A percentile compares a stretch with the other conserved stretches of the same genome.
Evolutionary conservation across 2,113 vertebrate genomes (phyloP).

Genomic region (Chloroceryle aenea): DNA sequence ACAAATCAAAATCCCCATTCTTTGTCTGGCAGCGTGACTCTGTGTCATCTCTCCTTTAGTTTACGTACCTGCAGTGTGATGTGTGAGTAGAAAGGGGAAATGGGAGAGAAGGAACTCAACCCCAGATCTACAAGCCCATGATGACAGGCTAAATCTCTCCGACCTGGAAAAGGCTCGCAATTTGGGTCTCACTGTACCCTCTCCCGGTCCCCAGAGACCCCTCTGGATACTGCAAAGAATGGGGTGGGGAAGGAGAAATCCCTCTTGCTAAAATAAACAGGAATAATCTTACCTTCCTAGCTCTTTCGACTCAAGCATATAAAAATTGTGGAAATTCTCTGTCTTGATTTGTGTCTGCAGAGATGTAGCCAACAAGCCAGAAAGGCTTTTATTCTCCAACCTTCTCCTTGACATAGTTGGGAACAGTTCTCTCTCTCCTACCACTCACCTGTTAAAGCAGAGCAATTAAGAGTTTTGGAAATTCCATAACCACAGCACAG

Average conservation of each 20-base stretch:
- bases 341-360: constrained; percentile 83
- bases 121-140: neutral
- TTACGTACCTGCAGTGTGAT: neutral
- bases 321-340: constrained; percentile 85
- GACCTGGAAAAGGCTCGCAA: neutral
- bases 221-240: neutral
- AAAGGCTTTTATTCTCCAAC: constrained; percentile 82
- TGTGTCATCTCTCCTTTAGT: neutral
- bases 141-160: neutral
- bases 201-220: neutral
- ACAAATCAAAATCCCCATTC: neutral
- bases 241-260: neutral
- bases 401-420: constrained; percentile 81
- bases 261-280: neutral
- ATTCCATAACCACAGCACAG: neutral
- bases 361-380: constrained; percentile 83
- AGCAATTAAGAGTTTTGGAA: neutral
- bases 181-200: neutral
- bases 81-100: neutral
- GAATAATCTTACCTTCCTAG: constrained; percentile 86
- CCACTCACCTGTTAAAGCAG: constrained; percentile 34
- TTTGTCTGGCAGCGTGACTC: neutral
- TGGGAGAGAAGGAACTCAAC: neutral
- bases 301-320: constrained; percentile 83
- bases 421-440: neutral